Evolutionary conservation across 2,797 vertebrate genomes (phyloP), one percentile per base, ranked within the genome.

Genomic region (Oryzias dopingdopingensis): DNA sequence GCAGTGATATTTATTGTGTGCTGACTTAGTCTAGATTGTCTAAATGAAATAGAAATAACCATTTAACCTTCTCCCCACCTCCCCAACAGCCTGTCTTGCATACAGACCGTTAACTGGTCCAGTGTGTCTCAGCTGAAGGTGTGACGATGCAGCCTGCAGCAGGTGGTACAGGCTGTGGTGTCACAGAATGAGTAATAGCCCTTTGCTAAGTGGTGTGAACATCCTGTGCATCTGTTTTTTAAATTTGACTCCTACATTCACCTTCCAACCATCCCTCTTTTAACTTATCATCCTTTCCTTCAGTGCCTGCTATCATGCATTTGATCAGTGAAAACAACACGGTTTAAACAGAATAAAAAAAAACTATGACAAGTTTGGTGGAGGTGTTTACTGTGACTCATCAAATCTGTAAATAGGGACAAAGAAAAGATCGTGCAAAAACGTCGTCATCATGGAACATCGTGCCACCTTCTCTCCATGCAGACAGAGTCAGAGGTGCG

Each of bases 361-460:
- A 37, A 37, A 3, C 32, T 37, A 24, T 24, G 44, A 41, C 5
- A 4, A 23, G 24, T 16, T 26, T 24, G 16, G 15, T 52, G 51
- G 29, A 49, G 47, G n/a, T 10, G 46, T 23, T 26, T 42, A 56
- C 23, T 56, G n/a, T 81, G 76, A 77, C 54, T 75, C 65, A 52
- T 70, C 55, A 53, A 49, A 68, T 59, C 40, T 20, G 55, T 6
- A 52, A 24, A 8, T 4, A 4, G 52, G 8, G 10, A 0, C 46
- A 4, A 52, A 52, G 47, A 52, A 48, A 46, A 14, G 44, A 42
- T 18, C 47, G 60, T 61, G 62, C 14, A 40, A 74, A 70, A 76
- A 69, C 18, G 32, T 15, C 10, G 10, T 37, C 32, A 37, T 37
- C 32, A 12, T 58, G 52, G 77, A 74, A 85, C 75, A 22, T 62